Percentiles rank a stretch among this genome's conserved stretches.
phyloP scores from a whole-genome alignment of 2,888 invertebrate species.

The Tipula unca region DNA sequence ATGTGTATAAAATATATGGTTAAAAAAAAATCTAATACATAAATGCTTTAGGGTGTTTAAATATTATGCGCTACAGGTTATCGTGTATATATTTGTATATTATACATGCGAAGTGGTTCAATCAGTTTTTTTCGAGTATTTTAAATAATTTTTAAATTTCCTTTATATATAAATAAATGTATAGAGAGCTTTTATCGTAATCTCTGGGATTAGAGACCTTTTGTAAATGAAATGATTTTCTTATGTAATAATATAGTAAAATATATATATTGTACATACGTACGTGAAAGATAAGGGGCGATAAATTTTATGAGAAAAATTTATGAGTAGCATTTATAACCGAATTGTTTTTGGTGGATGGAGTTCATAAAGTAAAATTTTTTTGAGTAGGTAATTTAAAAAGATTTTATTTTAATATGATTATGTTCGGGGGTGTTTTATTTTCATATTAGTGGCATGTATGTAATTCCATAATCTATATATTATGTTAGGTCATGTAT shows the following conservation, averaged over 20 bases:
- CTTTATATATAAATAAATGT: not conserved
- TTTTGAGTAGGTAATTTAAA: not conserved
- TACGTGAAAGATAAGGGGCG: not conserved
- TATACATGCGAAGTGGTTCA: not conserved
- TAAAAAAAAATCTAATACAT: not conserved
- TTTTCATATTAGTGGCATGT: not conserved
- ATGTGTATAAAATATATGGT: not conserved
- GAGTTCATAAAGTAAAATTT: not conserved
- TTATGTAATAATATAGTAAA: not conserved
- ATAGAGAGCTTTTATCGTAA: not conserved
- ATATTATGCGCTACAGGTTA: not conserved
- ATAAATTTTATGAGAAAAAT: not conserved
- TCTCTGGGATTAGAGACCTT: not conserved
- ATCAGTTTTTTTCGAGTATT: not conserved
- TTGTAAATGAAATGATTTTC: not conserved
- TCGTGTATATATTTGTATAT: not conserved
- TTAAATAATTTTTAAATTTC: not conserved
- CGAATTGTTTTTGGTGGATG: not conserved
- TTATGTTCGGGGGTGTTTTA: not conserved
- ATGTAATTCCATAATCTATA: no score
- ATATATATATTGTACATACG: not conserved
- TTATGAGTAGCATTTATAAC: not conserved
- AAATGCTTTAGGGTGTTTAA: not conserved
- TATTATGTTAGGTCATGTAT: no score
- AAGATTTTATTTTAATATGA: not conserved